These are phyloP conservation scores for Chelmon rostratus DNA, from an alignment of 2,797 vertebrate genomes.

Conservation along the genomic window DNA sequence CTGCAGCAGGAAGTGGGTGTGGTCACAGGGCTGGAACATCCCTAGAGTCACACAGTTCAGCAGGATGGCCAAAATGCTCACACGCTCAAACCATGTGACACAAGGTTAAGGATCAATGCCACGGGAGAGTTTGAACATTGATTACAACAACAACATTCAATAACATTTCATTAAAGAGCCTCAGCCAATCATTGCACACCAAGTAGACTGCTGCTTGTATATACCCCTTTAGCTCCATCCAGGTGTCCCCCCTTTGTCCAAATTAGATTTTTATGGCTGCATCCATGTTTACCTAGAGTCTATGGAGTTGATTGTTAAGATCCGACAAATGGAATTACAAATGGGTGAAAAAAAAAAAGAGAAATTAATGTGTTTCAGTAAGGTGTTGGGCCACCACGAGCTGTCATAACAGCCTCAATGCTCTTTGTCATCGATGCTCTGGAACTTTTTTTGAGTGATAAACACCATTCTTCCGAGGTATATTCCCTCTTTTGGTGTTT, in stretches of 20 bases:
- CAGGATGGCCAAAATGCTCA: conserved; percentile 90
- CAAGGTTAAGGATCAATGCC: conserved; percentile 66
- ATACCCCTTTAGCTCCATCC: background rate
- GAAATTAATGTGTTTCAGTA: background rate
- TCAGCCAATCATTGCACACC: conserved; percentile 10
- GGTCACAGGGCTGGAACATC: conserved; percentile 93
- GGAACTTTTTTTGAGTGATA: background rate
- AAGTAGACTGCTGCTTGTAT: background rate
- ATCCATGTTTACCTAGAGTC: background rate
- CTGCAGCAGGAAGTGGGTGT: conserved; percentile 89
- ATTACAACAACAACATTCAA: conserved; percentile 10
- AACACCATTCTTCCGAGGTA: conserved; percentile 7
- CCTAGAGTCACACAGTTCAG: conserved; percentile 94
- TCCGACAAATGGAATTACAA: background rate
- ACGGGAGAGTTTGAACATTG: conserved; percentile 3
- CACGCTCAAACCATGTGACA: conserved; percentile 79
- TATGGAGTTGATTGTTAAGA: background rate
- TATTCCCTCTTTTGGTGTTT: too few relatives aligned
- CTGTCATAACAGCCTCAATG: too few relatives aligned
- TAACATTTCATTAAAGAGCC: background rate
- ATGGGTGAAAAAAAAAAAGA: background rate
- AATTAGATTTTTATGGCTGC: background rate
- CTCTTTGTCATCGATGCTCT: background rate
- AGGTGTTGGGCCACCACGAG: too few relatives aligned
- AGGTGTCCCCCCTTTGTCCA: background rate